Conservation (phyloP, 2,113 vertebrate species). For the Lampris megalopsis region DNA sequence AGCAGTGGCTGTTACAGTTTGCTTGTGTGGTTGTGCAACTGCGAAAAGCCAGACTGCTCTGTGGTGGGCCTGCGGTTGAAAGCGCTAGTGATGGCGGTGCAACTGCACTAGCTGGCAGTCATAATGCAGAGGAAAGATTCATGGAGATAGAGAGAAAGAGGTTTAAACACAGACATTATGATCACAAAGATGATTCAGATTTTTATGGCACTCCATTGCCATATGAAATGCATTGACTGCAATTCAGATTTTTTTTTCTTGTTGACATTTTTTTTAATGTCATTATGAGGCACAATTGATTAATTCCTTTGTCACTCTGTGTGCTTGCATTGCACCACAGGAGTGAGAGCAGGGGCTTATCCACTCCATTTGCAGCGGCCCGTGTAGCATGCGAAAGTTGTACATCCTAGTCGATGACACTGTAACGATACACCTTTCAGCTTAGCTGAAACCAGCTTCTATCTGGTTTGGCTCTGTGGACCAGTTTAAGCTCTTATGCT, state of each 20-base stretch:
- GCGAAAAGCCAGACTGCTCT: slow-evolving; percentile 24
- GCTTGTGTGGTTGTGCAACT: slow-evolving; percentile 24
- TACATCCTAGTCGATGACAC: neutral
- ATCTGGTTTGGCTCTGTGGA: neutral
- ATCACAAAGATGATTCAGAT: neutral
- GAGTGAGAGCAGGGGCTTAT: slow-evolving; percentile 15
- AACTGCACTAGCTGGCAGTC: slow-evolving; percentile 24
- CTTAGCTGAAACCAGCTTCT: neutral
- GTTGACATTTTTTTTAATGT: too few species aligned
- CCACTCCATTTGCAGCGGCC: neutral
- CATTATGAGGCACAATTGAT: too few species aligned
- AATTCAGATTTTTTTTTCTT: slow-evolving; percentile 15
- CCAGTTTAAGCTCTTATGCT: neutral
- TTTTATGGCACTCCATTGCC: neutral
- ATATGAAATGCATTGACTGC: neutral
- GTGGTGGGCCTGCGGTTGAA: slow-evolving; percentile 23
- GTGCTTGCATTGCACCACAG: slow-evolving; percentile 13
- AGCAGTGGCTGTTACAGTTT: slow-evolving; percentile 18
- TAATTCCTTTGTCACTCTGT: neutral
- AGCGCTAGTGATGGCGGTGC: slow-evolving; percentile 7
- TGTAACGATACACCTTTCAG: neutral
- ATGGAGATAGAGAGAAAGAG: neutral
- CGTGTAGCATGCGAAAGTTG: neutral
- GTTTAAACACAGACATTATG: neutral
- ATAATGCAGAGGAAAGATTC: slow-evolving; percentile 13